Evolutionary conservation across 37 sponge, comb jelly and placozoan species (phyloP), one percentile per base, ranked within the genome.

Genomic region (Agelas oroides): DNA sequence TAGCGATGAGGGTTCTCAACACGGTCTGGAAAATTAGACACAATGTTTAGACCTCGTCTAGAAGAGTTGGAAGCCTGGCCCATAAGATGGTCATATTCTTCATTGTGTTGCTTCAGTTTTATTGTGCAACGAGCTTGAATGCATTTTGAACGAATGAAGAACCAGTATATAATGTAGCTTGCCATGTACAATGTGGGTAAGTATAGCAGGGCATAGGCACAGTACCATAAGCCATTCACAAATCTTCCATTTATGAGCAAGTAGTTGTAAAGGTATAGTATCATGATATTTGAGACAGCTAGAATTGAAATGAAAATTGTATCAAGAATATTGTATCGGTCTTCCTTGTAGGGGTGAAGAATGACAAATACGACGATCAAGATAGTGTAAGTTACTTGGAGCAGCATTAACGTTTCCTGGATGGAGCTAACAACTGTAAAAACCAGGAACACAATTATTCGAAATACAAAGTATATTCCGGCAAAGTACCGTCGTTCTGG

Each of bases 401-500:
- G 59, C 1, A 38, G 1, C n/a, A 32, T 31, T 0, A 5, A 18
- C 0, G 53, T 3, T 1, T 1, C 0, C 13, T 1, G 0, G 1
- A 70, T 5, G 12, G 37, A 23, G 2, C 33, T 62, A 28, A 38
- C 16, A 12, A 57, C 13, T 1, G 62, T 68, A 15, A 69, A 63
- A 5, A 80, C 32, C 12, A 62, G 28, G 30, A 73, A 53, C 19
- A 79, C 61, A 40, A 81, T 27, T 0, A 87, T 75, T 21, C 88
- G 39, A 25, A 75, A 80, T 34, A 87, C 8, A 59, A 87, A 80
- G 70, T 87, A 87, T 33, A 81, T 18, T 8, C 75, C 81, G 1
- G 88, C 73, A 74, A 87, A 87, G 38, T 35, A 80, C 20, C 88
- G 41, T 21, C 72, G 46, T 6, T 87, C 88, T 54, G 75, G 73